Evolutionary conservation across 2,113 vertebrate genomes (phyloP), one percentile per base, ranked within the genome.

Genomic region (Phainopepla nitens): DNA sequence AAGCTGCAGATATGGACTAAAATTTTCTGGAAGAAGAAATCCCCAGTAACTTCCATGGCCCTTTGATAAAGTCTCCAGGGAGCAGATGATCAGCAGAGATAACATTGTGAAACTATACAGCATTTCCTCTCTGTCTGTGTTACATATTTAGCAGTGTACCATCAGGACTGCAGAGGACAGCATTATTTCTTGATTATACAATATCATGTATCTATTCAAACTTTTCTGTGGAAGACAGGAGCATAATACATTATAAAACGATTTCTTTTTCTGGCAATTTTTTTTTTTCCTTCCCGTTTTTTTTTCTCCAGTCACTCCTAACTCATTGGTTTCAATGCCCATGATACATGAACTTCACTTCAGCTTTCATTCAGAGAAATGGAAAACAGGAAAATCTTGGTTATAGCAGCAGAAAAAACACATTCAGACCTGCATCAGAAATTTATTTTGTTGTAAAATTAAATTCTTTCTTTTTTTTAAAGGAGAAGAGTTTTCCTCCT

Each of bases 181-280:
- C 75, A 88, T 57, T 87, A 95, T 80, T 94, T 93, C 82, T 91
- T 80, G 50, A 91, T 90, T 93, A 80, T 62, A 80, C 71, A 88
- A 19, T 76, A 85, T 96, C 70, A 80, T 41, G 24, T 80, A 93
- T 54, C 88, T 90, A 86, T 65, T 86, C 35, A 91, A 77, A 91
- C 35, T 88, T 77, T 50, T 78, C 44, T 90, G 68, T 58, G 36
- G 33, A 86, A 92, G 41, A 73, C 31, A 91, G 39, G 68, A 87
- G 21, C 70, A 54, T 69, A 90, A 87, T 65, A 58, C 44, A 51
- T 79, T 72, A 49, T 27, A 85, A 85, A 88, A 65, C 58, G 77
- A 89, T 93, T 93, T 83, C 11, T 89, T 96, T 93, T 90, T 87
- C 91, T 87, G 42, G 15, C 47, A 65, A 39, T 84, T 88, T 75